These are phyloP conservation scores for Pontoporia blainvillei DNA, from an alignment of 2,113 vertebrate genomes.

Conservation along the genomic window DNA sequence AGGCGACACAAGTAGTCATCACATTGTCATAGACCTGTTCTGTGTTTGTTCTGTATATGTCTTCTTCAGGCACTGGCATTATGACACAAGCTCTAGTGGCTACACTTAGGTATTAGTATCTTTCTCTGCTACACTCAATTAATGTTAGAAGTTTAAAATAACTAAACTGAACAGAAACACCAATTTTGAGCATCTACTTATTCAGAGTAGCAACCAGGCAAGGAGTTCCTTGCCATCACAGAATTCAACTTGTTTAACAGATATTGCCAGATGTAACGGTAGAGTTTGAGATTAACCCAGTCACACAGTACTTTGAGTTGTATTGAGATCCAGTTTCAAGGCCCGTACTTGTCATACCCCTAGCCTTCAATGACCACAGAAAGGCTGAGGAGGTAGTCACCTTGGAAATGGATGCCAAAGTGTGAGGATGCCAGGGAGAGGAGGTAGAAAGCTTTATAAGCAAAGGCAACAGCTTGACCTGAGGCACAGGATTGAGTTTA, in stretches of 20 bases:
- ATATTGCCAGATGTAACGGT: background rate
- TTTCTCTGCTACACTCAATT: background rate
- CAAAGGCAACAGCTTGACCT: background rate
- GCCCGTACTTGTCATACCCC: rapidly evolving
- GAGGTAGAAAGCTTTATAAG: background rate
- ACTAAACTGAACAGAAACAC: background rate
- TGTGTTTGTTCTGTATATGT: too few species aligned
- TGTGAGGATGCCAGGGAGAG: background rate
- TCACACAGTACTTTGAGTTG: background rate
- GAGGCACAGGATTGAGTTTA: background rate
- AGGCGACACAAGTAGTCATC: background rate
- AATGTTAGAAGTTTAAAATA: background rate
- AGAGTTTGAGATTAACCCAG: background rate
- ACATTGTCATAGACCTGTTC: background rate
- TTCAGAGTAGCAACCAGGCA: background rate
- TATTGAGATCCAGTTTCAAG: background rate
- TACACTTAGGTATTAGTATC: background rate
- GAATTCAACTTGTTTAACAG: background rate
- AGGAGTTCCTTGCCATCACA: background rate
- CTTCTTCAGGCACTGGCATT: background rate
- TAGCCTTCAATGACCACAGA: background rate
- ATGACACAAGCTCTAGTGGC: background rate
- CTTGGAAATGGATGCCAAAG: background rate
- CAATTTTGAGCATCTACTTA: background rate
- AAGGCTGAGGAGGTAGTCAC: background rate